Evolutionary conservation across 1,140 invertebrate genomes (phyloP), one percentile per base, ranked within the genome.

Genomic region (Hyles euphorbiae): DNA sequence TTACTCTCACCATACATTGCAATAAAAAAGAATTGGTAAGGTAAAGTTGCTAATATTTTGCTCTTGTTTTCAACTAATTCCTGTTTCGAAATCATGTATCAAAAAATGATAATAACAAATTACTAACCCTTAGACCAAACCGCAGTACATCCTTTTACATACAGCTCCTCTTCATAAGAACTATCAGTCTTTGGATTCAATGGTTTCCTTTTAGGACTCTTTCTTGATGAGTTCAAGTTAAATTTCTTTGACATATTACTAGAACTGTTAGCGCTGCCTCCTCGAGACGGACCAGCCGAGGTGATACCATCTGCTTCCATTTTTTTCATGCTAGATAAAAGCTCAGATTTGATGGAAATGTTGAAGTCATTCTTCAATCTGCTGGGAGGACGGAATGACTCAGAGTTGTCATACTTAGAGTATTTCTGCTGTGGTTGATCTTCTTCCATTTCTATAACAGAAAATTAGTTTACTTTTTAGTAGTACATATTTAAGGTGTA

Each of bases 101-200:
- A 22, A 22, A 1, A n/a, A 11, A 48, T 48, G 46, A 48, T 47
- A 6, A 22, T n/a, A 47, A 11, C 8, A 60, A 22, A 22, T 1
- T 22, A 34, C 34, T 52, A 78, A 83, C 93, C 93, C 90, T 91
- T 92, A 3, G 92, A 93, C 93, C 96, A 97, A 32, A 98, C 92
- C 12, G 95, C 96, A 22, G 95, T 95, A 75, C 94, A 93, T 5
- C 94, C 96, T 66, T 93, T 94, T 8, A 96, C 93, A 90, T 97
- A 98, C 10, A 98, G 87, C 85, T 98, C 97, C 88, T 98, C 96
- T 89, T 98, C 97, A 70, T 87, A 87, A 61, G 69, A 85, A 56
- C 83, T 81, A 65, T 89, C 89, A 52, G 80, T 84, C 65, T 83
- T 88, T 11, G 79, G 80, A 72, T 89, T 85, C 6, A 84, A 61